Base-by-base conservation (phyloP, 2,113 vertebrate genomes). In the Microcebus lehilahytsara region DNA sequence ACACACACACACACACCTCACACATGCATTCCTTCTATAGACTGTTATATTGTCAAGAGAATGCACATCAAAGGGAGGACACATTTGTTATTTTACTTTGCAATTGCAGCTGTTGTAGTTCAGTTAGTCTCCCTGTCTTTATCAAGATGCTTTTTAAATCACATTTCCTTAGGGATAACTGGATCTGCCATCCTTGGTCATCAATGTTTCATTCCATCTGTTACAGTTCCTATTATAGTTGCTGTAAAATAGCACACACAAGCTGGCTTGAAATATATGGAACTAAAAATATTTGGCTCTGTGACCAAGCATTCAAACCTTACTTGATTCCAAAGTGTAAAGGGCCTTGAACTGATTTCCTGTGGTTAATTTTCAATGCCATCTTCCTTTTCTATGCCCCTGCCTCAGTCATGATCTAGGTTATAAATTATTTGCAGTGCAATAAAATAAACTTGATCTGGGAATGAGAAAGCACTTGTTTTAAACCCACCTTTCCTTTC, bases 161-260 rank as follows among this genome's bases (percentile, higher is more conserved):
- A 92, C 90, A 92, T 92, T 93, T 96, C 84, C 94, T 90, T 95
- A 92, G 96, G 84, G 90, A 96, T 93, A 90, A 27, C 94, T 96
- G 84, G 42, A 66, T 95, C 62, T 97, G 51, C 51, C 86, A 92
- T 87, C 69, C 84, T 93, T 93, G 69, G 51, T 77, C 96, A 96
- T 97, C 75, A 96, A 49, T 34, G 49, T 96, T 92, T 84, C 51
- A 53, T 94, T 51, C 96, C 96, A 96, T 96, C 92, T 96, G 92
- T 85, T 96, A 87, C 30, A 60, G 34, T 93, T 96, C 71, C 58
- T 86, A 80, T 78, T 96, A 92, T 87, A 95, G 92, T 85, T 90
- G 37, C 46, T 87, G n/a, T 77, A 80, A 97, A 96, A 89, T 75
- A 74, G 64, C 75, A 87, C 51, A 74, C 67, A 69, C 40, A 88